phyloP scores from a whole-genome alignment of 1,140 invertebrate species.

The Scaptomyza hsui region DNA sequence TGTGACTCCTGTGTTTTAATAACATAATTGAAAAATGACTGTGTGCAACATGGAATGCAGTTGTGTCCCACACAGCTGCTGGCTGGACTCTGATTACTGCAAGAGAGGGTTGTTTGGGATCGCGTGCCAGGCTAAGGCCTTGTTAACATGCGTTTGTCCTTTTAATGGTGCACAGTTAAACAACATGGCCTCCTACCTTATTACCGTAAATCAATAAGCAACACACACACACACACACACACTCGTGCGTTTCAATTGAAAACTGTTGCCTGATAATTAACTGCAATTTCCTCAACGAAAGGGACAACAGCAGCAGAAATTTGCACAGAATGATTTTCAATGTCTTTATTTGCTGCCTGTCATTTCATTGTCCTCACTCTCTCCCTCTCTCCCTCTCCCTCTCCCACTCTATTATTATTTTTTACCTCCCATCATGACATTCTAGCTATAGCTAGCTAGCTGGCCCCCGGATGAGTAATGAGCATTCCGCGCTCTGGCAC shows the following conservation, averaged over 20 bases:
- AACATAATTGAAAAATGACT: conserved; percentile 82
- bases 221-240: conserved; percentile 13
- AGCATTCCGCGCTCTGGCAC: conserved; percentile 66
- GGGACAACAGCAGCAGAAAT: conserved; percentile 9
- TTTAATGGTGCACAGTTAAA: conserved; percentile 34
- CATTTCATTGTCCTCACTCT: conserved; percentile 17
- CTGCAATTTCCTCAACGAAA: conserved; percentile 60
- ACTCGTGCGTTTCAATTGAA: conserved; percentile 24
- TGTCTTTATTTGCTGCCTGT: conserved; percentile 50
- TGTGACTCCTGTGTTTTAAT: conserved; percentile 71
- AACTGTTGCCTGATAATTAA: conserved; percentile 60
- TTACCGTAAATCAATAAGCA: conserved; percentile 75
- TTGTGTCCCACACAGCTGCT: conserved; percentile 46
- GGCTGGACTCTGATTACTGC: conserved; percentile 52
- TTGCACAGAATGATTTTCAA: conserved; percentile 42
- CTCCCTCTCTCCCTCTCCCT: conserved; percentile 16
- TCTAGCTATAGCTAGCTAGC: not conserved
- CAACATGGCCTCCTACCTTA: conserved; percentile 44
- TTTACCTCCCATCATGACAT: not conserved
- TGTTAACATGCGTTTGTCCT: conserved; percentile 76
- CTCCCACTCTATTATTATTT: not conserved
- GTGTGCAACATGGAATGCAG: conserved; percentile 59
- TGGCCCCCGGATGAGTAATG: conserved; percentile 60
- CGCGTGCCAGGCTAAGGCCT: conserved; percentile 65
- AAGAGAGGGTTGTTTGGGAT: conserved; percentile 48